Percentiles rank a stretch among this genome's conserved stretches.
phyloP scores from a whole-genome alignment of 1,140 invertebrate species.

The Diploscapter pachys region DNA sequence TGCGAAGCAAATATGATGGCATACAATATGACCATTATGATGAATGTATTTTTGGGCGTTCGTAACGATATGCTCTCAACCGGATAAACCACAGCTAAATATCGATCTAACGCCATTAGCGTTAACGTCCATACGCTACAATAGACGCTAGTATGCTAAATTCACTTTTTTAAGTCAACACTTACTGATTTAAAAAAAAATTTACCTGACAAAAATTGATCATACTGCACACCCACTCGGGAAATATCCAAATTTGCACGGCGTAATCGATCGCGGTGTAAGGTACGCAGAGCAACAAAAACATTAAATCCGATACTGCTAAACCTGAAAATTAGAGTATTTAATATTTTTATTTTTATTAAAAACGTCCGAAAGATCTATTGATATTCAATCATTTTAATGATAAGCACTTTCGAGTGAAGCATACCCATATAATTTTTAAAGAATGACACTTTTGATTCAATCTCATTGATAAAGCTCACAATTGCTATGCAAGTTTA shows the following conservation, averaged over 20 bases:
- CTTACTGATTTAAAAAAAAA: not conserved
- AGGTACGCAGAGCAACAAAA: slow-evolving; percentile 91
- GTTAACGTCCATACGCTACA: slow-evolving; percentile 89
- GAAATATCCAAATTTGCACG: slow-evolving; percentile 74
- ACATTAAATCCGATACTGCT: slow-evolving; percentile 76
- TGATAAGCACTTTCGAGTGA: too few relatives aligned
- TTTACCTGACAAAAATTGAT: slow-evolving; percentile 55
- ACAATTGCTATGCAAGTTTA: too few relatives aligned
- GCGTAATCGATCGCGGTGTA: slow-evolving; percentile 85
- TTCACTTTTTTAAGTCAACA: not conserved
- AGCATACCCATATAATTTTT: too few relatives aligned
- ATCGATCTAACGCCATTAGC: slow-evolving; percentile 88
- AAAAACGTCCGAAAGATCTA: too few relatives aligned
- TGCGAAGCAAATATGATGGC: slow-evolving; percentile 47
- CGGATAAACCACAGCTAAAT: slow-evolving; percentile 88
- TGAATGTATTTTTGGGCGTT: slow-evolving; percentile 76
- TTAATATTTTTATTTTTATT: not conserved
- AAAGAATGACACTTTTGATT: too few relatives aligned
- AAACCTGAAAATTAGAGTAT: slow-evolving; percentile 40
- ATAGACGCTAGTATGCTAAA: slow-evolving; percentile 75
- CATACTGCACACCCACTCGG: slow-evolving; percentile 51
- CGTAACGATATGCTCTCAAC: slow-evolving; percentile 81
- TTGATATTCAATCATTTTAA: too few relatives aligned
- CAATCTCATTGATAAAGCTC: too few relatives aligned
- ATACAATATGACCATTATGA: slow-evolving; percentile 41